A percentile compares a stretch with the other conserved stretches of the same genome.
These are phyloP conservation scores for Lamprotornis superbus DNA, from an alignment of 2,113 vertebrate genomes.

Conservation along the genomic window DNA sequence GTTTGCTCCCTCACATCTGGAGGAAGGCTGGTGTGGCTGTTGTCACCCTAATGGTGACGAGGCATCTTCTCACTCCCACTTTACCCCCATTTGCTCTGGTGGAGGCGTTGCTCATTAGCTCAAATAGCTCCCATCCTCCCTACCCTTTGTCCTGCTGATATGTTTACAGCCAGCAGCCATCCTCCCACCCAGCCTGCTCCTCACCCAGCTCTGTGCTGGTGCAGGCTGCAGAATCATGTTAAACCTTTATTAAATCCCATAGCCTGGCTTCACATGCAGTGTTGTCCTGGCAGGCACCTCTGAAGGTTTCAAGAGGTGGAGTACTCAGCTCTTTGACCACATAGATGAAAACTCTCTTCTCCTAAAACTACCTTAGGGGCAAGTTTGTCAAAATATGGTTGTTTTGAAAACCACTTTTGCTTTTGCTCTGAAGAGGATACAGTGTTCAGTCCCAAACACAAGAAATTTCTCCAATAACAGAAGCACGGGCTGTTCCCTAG, in stretches of 20 bases:
- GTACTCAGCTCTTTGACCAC: not conserved
- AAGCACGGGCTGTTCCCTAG: not conserved
- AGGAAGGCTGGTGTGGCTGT: not conserved
- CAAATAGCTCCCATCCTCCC: conserved; percentile 9
- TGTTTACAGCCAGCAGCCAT: conserved; percentile 39
- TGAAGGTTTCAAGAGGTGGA: not conserved
- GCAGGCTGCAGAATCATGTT: not conserved
- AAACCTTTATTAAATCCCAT: not conserved
- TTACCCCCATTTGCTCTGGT: conserved; percentile 1
- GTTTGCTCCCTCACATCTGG: not conserved
- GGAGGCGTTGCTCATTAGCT: not conserved
- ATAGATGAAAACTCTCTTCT: not conserved
- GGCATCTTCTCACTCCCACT: not conserved
- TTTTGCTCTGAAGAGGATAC: not conserved
- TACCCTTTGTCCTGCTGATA: conserved; percentile 23
- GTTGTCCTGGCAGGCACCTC: not conserved
- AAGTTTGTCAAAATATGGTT: not conserved
- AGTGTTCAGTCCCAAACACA: not conserved
- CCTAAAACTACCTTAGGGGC: not conserved
- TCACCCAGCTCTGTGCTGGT: not conserved
- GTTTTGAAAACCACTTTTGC: not conserved
- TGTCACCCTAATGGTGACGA: not conserved
- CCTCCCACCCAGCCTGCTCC: not conserved
- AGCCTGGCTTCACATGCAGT: not conserved
- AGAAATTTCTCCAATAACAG: not conserved